phyloP scores from a whole-genome alignment of 1,140 invertebrate genomes.

The Rhynchophorus ferrugineus region DNA sequence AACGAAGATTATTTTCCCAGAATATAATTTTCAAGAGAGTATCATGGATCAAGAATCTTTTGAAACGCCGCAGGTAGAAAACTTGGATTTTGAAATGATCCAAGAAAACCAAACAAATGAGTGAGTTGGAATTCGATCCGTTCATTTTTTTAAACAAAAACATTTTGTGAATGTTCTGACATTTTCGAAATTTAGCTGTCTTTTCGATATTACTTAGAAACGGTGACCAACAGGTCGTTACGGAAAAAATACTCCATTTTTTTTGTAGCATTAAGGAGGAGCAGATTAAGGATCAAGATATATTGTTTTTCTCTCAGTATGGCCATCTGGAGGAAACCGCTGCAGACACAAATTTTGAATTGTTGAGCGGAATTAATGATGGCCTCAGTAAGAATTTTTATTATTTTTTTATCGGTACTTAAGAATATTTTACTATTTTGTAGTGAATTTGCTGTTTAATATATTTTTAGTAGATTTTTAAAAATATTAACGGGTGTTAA shows the following conservation, averaged over 20 bases:
- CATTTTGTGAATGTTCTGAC: background rate
- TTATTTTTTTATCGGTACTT: background rate
- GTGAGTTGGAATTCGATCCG: conserved; percentile 13
- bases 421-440: background rate
- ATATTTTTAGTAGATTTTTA: no score
- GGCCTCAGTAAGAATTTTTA: background rate
- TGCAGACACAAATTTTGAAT: background rate
- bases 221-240: background rate
- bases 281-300: conserved; percentile 13
- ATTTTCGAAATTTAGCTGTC: conserved; percentile 5
- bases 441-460: no score
- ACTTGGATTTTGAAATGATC: no score
- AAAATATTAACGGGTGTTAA: no score
- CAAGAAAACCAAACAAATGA: conserved; percentile 4
- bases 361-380: background rate
- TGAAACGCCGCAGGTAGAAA: no score
- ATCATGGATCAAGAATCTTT: no score
- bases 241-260: background rate
- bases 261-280: conserved; percentile 1
- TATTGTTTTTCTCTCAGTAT: conserved; percentile 16
- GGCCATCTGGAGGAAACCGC: conserved; percentile 6
- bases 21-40: no score
- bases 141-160: conserved; percentile 14
- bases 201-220: conserved; percentile 3
- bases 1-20: no score